phyloP scores from a whole-genome alignment of 2,888 invertebrate species.

The Drosophila longiperda region DNA sequence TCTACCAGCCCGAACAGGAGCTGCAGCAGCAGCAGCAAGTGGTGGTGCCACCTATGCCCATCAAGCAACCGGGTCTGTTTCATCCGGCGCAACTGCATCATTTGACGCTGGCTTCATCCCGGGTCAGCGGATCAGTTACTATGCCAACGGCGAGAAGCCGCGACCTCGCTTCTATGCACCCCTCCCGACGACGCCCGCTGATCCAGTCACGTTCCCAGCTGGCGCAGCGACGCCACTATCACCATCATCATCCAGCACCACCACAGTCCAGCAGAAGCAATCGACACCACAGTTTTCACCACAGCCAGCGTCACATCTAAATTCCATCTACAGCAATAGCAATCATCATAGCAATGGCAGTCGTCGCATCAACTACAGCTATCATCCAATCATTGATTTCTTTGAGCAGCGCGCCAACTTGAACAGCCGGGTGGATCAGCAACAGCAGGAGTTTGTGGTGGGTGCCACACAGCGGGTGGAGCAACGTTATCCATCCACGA shows the following conservation, averaged over 20 bases:
- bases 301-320: slow-evolving; percentile 67
- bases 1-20: slow-evolving; percentile 69
- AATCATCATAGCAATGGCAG: slow-evolving; percentile 26
- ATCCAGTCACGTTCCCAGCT: slow-evolving; percentile 45
- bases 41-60: slow-evolving; percentile 73
- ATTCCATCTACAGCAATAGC: slow-evolving; percentile 52
- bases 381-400: slow-evolving; percentile 93
- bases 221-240: slow-evolving; percentile 68
- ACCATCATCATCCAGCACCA: slow-evolving; percentile 48
- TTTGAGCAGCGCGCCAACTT: slow-evolving; percentile 86
- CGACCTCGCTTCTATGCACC: slow-evolving; percentile 75
- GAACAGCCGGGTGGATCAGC: slow-evolving; percentile 13
- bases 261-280: slow-evolving; percentile 27
- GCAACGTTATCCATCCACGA: slow-evolving; percentile 44
- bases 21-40: slow-evolving; percentile 44
- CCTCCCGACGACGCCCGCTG: slow-evolving; percentile 49
- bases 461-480: slow-evolving; percentile 51
- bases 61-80: slow-evolving; percentile 49
- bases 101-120: slow-evolving; percentile 58
- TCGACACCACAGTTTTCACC: slow-evolving; percentile 68
- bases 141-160: slow-evolving; percentile 57
- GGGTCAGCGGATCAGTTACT: slow-evolving; percentile 42
- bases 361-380: slow-evolving; percentile 91
- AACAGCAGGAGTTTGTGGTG: slow-evolving; percentile 34
- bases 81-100: slow-evolving; percentile 62